phyloP scores from a whole-genome alignment of 2,113 vertebrate genomes.

The Sitta europaea region DNA sequence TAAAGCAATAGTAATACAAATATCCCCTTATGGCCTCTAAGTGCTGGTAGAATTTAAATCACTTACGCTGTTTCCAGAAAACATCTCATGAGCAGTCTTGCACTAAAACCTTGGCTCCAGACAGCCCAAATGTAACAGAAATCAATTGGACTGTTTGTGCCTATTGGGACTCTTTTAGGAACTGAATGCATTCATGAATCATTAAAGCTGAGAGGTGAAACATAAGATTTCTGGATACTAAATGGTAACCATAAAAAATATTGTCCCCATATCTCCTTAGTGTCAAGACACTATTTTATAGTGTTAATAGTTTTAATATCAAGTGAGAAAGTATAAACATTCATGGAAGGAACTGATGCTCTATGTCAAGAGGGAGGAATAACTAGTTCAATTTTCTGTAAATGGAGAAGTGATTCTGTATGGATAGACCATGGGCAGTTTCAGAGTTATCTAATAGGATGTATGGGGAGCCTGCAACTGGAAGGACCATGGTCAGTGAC shows the following conservation, averaged over 20 bases:
- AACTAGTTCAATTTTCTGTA: background rate
- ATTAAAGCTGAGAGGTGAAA: background rate
- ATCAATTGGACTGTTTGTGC: background rate
- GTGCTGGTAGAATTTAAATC: background rate
- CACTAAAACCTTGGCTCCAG: background rate
- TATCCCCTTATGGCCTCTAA: background rate
- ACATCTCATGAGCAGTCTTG: background rate
- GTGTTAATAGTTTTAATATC: background rate
- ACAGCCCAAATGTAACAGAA: background rate
- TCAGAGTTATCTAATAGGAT: background rate
- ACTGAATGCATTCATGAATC: background rate
- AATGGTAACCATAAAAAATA: background rate
- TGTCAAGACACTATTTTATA: background rate
- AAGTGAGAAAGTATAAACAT: background rate
- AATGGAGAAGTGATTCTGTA: background rate
- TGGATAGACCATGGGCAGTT: background rate
- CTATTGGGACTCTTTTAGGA: background rate
- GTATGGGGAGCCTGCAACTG: background rate
- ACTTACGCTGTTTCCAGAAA: background rate
- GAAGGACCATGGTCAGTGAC: background rate
- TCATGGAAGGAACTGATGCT: background rate
- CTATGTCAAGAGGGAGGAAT: background rate
- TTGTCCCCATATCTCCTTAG: background rate
- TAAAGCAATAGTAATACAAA: background rate
- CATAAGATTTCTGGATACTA: background rate